Percentiles rank a stretch among this genome's conserved stretches.
Conservation (phyloP, 2,888 invertebrate genomes). For the Apamea epomidion region DNA sequence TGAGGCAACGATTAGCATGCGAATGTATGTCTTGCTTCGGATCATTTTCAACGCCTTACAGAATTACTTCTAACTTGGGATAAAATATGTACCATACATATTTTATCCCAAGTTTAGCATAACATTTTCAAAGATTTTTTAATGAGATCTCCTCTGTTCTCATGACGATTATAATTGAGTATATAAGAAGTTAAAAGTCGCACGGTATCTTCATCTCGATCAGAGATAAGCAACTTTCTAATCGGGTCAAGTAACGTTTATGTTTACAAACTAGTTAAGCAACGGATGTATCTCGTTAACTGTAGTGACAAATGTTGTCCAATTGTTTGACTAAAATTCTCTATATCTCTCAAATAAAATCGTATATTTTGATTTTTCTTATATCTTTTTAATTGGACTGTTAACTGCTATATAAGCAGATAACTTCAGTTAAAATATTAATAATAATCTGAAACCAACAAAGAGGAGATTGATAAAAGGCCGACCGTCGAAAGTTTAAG, state of each 20-base stretch:
- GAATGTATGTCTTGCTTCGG: slow-evolving; percentile 31
- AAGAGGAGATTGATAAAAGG: slow-evolving; percentile 31
- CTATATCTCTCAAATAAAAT: slow-evolving; percentile 50
- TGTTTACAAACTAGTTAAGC: slow-evolving; percentile 83
- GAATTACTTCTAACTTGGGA: no score
- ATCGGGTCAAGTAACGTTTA: slow-evolving; percentile 86
- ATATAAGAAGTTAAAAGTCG: slow-evolving; percentile 76
- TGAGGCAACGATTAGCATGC: slow-evolving; percentile 42
- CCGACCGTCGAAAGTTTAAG: slow-evolving; percentile 15
- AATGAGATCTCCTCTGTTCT: slow-evolving; percentile 64
- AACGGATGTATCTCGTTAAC: slow-evolving; percentile 80
- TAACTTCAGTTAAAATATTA: slow-evolving; percentile 43
- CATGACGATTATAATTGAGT: slow-evolving; percentile 73
- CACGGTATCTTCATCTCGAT: slow-evolving; percentile 84
- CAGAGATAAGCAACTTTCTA: slow-evolving; percentile 84
- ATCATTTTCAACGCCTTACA: slow-evolving; percentile 41
- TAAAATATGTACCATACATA: no score
- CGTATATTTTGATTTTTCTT: slow-evolving; percentile 32
- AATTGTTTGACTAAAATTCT: slow-evolving; percentile 69
- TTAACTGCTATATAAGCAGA: slow-evolving; percentile 37
- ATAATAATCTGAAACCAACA: slow-evolving; percentile 38
- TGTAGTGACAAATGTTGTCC: slow-evolving; percentile 76
- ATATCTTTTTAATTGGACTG: slow-evolving; percentile 32
- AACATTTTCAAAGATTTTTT: slow-evolving; percentile 59
- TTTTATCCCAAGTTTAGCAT: slow-evolving; percentile 47